A percentile compares a stretch with the other conserved stretches of the same genome.
These are phyloP conservation scores for Gymnocephalus cernua DNA, from an alignment of 2,113 vertebrate genomes.

Conservation along the genomic window DNA sequence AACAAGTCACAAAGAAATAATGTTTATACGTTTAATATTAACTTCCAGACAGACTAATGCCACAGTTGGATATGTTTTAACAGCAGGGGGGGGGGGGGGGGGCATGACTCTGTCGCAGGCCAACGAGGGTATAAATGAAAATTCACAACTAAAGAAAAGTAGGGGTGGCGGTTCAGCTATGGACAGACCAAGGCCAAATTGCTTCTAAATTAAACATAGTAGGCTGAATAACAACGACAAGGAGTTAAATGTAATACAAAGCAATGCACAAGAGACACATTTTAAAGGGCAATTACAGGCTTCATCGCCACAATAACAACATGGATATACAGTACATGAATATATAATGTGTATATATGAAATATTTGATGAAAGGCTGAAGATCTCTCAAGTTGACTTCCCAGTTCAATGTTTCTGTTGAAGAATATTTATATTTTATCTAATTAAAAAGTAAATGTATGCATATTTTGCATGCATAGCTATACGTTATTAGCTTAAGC, in stretches of 20 bases:
- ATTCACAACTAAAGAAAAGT: slow-evolving; percentile 6
- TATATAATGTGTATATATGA: background rate
- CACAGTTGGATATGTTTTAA: background rate
- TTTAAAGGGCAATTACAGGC: background rate
- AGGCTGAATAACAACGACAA: background rate
- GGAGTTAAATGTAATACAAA: background rate
- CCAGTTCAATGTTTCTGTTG: background rate
- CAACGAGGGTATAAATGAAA: background rate
- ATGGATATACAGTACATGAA: background rate
- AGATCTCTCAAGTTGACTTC: no score
- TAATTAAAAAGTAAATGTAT: slow-evolving; percentile 19
- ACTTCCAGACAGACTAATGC: background rate
- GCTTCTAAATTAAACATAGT: slow-evolving; percentile 1
- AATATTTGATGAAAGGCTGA: background rate
- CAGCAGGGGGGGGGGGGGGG: background rate
- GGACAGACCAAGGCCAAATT: background rate
- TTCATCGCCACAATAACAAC: background rate
- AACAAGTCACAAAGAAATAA: background rate
- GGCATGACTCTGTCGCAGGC: background rate
- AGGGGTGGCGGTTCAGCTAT: background rate
- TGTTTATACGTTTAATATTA: background rate
- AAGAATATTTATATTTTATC: slow-evolving; percentile 2
- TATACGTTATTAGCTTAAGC: slow-evolving; percentile 4
- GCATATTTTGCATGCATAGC: background rate
- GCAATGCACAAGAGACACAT: background rate